These are phyloP conservation scores for Aphaenogaster rudis DNA, from an alignment of 1,140 invertebrate genomes.

Conservation along the genomic window DNA sequence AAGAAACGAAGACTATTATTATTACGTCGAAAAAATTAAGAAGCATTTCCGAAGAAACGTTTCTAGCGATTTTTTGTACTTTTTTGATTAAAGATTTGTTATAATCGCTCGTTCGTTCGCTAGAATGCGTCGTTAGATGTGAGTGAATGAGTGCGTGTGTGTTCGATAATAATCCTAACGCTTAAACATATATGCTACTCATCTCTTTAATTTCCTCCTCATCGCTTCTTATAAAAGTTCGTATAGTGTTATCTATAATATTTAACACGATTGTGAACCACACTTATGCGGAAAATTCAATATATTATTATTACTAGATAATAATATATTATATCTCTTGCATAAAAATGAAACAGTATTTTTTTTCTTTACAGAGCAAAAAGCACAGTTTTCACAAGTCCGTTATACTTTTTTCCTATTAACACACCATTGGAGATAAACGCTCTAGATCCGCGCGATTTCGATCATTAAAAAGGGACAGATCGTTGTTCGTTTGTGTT, in stretches of 20 bases:
- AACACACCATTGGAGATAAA: slow-evolving; percentile 36
- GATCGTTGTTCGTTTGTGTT: slow-evolving; percentile 68
- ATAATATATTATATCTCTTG: slow-evolving; percentile 37
- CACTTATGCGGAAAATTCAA: slow-evolving; percentile 26
- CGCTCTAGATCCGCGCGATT: slow-evolving; percentile 28
- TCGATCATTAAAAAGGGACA: slow-evolving; percentile 33
- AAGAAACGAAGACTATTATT: slow-evolving; percentile 75
- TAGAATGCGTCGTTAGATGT: slow-evolving; percentile 58
- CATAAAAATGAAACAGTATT: slow-evolving; percentile 35
- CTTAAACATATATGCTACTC: slow-evolving; percentile 64
- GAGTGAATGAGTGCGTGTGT: slow-evolving; percentile 15
- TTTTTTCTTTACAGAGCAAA: slow-evolving; percentile 24
- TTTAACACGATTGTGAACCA: slow-evolving; percentile 50
- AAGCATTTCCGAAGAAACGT: slow-evolving; percentile 79
- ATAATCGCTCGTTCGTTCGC: slow-evolving; percentile 64
- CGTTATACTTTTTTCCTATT: slow-evolving; percentile 25
- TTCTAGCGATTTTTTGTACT: slow-evolving; percentile 85
- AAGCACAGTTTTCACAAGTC: slow-evolving; percentile 37
- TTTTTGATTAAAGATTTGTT: slow-evolving; percentile 84
- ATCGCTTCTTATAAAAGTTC: slow-evolving; percentile 71
- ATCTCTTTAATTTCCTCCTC: slow-evolving; percentile 55
- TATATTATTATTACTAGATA: slow-evolving; percentile 33
- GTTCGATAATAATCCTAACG: slow-evolving; percentile 54
- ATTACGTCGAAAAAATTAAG: slow-evolving; percentile 72
- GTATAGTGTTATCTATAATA: slow-evolving; percentile 40